Conservation (phyloP, 2,888 invertebrate species). For the Heteromurus nitidus region DNA sequence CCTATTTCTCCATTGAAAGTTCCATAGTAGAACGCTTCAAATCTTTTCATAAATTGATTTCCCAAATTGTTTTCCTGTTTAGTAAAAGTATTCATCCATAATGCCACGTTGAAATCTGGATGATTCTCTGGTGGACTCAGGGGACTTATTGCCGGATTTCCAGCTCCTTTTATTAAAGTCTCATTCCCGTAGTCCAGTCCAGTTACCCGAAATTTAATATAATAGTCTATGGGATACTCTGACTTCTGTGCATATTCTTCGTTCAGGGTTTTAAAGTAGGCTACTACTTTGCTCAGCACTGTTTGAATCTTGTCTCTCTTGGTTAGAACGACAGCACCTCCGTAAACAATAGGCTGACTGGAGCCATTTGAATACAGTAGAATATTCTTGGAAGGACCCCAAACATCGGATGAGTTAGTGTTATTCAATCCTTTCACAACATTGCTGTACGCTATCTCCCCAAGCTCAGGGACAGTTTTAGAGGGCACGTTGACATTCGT, state of each 20-base stretch:
- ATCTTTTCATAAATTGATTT: conserved; percentile 40
- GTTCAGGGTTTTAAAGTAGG: conserved; percentile 27
- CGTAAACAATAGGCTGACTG: conserved; percentile 44
- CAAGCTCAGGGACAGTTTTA: conserved; percentile 38
- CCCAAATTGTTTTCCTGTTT: conserved; percentile 23
- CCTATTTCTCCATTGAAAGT: conserved; percentile 44
- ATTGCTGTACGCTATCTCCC: conserved; percentile 44
- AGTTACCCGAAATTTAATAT: conserved; percentile 50
- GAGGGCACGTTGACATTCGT: conserved; percentile 27
- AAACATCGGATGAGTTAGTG: conserved; percentile 46
- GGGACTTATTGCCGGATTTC: conserved; percentile 11
- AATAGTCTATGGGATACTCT: conserved; percentile 53
- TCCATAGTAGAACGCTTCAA: conserved; percentile 30
- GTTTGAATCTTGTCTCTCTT: conserved; percentile 38
- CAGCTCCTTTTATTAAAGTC: conserved; percentile 21
- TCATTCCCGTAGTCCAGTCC: conserved; percentile 44
- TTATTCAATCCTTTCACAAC: conserved; percentile 24
- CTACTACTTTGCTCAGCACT: conserved; percentile 22
- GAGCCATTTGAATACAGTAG: conserved; percentile 47
- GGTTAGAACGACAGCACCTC: conserved; percentile 43
- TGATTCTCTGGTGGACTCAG: conserved; percentile 14
- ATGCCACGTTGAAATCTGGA: conserved; percentile 50
- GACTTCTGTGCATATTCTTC: conserved; percentile 27
- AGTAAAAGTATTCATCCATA: conserved; percentile 56
- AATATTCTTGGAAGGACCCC: conserved; percentile 65